A percentile compares a stretch with the other conserved stretches of the same genome.
Conservation (phyloP, 2,888 invertebrate genomes). For the Resseliella maxima region DNA sequence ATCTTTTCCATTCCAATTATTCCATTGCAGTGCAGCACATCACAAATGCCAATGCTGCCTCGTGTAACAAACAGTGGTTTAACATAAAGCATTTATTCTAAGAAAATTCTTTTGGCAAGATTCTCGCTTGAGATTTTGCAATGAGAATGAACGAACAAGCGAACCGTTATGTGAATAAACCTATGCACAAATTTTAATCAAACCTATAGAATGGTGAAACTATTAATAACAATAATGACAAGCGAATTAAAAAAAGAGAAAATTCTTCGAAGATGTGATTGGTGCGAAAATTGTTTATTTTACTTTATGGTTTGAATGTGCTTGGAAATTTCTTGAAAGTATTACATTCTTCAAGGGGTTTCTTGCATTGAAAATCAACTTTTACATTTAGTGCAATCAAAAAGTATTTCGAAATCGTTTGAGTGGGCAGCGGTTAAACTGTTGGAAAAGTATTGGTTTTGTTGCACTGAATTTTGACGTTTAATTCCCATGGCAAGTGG, state of each 20-base stretch:
- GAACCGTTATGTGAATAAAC: neutral
- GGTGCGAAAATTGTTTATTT: neutral
- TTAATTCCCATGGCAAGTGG: neutral
- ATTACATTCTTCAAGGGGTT: neutral
- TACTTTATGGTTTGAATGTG: neutral
- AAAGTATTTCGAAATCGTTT: neutral
- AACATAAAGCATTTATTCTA: neutral
- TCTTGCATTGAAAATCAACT: neutral
- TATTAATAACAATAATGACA: neutral
- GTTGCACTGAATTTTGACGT: neutral
- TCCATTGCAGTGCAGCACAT: neutral
- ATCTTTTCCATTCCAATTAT: neutral
- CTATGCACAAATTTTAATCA: constrained; percentile 32
- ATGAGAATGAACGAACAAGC: neutral
- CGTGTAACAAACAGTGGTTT: neutral
- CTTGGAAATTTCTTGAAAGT: neutral
- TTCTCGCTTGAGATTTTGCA: neutral
- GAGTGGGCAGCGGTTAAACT: neutral
- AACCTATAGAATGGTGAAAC: neutral
- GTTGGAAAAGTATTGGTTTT: neutral
- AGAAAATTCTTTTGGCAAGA: neutral
- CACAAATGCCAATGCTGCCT: neutral
- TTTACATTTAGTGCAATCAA: neutral
- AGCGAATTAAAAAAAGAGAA: neutral
- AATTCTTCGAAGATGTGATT: neutral